Percentiles rank a stretch among this genome's conserved stretches.
Evolutionary conservation across 1,140 invertebrate genomes (phyloP).

Genomic region (Papilio machaon): DNA sequence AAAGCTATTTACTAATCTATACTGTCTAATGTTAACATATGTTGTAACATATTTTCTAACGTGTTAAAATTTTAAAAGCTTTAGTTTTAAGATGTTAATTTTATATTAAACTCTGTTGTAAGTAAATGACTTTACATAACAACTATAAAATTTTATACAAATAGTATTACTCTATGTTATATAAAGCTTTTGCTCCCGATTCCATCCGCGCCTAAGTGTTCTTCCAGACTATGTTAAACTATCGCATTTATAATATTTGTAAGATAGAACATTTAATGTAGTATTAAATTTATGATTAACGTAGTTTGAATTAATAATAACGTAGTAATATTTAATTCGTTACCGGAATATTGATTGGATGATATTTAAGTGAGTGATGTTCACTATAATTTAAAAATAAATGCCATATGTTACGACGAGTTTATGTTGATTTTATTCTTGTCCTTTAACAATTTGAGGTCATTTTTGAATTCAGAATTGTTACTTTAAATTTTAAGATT

Average conservation of each 20-base stretch:
- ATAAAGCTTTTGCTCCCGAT: not conserved
- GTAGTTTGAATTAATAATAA: not conserved
- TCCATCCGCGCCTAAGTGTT: too few species aligned
- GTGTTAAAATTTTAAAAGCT: not conserved
- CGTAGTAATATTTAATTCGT: not conserved
- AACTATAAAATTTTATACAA: not conserved
- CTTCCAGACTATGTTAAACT: too few species aligned
- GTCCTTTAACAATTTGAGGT: slow-evolving; percentile 49
- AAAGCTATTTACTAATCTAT: not conserved
- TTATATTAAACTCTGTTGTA: not conserved
- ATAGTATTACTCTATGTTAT: not conserved
- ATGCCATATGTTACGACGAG: slow-evolving; percentile 40
- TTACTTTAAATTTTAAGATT: not conserved
- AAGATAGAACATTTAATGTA: not conserved
- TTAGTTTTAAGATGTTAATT: not conserved
- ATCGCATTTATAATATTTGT: too few species aligned
- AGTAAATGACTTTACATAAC: not conserved
- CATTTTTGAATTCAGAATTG: slow-evolving; percentile 30
- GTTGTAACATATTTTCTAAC: not conserved
- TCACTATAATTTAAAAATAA: slow-evolving; percentile 46
- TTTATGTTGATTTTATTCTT: slow-evolving; percentile 46
- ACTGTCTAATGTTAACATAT: not conserved
- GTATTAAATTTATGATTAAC: not conserved
- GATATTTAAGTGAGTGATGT: slow-evolving; percentile 8
- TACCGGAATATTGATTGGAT: slow-evolving; percentile 14